These are phyloP conservation scores for Cydia pomonella DNA, from an alignment of 1,140 invertebrate species.

Conservation along the genomic window DNA sequence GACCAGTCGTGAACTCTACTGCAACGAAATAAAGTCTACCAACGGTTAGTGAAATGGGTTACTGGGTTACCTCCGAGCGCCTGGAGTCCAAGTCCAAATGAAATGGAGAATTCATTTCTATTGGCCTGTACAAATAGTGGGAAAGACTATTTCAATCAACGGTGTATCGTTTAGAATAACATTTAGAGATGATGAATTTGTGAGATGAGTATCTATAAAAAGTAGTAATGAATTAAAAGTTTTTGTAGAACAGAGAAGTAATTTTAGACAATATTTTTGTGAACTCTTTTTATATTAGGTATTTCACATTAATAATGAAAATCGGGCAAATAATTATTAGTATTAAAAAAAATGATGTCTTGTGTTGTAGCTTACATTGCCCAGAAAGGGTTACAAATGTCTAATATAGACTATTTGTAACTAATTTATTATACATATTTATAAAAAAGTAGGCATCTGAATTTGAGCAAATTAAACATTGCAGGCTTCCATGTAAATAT, in stretches of 20 bases:
- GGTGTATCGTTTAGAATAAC: constrained; percentile 10
- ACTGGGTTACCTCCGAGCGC: background rate
- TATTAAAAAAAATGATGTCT: no score
- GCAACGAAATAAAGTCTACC: background rate
- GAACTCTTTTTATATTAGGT: background rate
- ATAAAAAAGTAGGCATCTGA: no score
- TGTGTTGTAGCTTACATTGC: no score
- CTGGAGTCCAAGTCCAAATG: constrained; percentile 25
- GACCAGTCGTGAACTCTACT: background rate
- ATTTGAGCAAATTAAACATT: no score
- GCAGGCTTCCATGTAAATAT: no score
- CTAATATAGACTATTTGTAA: no score
- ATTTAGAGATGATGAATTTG: constrained; percentile 26
- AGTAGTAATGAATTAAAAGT: background rate
- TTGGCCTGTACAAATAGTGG: constrained; percentile 28
- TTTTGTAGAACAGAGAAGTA: background rate
- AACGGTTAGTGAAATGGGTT: background rate
- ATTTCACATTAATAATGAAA: no score
- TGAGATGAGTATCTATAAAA: constrained; percentile 1
- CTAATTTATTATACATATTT: no score
- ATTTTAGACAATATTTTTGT: background rate
- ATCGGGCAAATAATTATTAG: no score
- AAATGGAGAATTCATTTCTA: constrained; percentile 28
- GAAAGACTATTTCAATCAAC: constrained; percentile 29
- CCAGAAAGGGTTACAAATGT: no score